Evolutionary conservation across 2,113 vertebrate genomes (phyloP), one percentile per base, ranked within the genome.

Genomic region (Callorhinus ursinus): DNA sequence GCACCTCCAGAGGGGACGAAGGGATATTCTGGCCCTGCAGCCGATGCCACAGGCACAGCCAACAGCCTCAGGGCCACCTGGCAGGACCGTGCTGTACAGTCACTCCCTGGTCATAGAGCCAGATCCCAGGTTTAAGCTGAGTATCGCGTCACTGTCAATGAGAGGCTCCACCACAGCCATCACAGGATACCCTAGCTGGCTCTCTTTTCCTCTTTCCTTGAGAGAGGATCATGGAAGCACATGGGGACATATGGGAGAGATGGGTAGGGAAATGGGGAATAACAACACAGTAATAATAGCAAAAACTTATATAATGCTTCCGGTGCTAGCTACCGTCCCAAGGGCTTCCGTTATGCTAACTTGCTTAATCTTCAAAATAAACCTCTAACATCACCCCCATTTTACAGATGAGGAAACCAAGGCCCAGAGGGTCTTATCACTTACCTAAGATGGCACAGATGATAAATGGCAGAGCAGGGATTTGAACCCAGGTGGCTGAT

Each of bases 381-480:
- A 24, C 16, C 24, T 71, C 5, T 63, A 79, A 42, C 22, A 36
- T 55, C 94, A 86, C 15, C 36, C 51, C 26, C n/a, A 53, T 81
- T 92, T 94, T 82, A 59, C 61, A 74, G 81, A 22, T 74, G 61
- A 71, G 63, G 63, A 90, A 87, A 89, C 88, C 67, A 72, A 94
- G 72, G 69, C 26, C 22, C n/a, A 57, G 42, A 86, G 84, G 2
- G 57, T 55, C 6, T 51, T 74, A 82, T 28, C 42, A 90, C 11
- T 79, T 55, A 87, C 7, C 46, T 39, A 63, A 51, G 31, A 92
- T 12, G 88, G n/a, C 46, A 24, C 12, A 77, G 72, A 33, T n/a
- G 39, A 36, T 39, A 90, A 82, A 14, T n/a, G 6, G 74, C 51
- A 88, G 74, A 90, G 33, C 59, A 33, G 31, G 55, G 53, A 88